Percentiles rank a stretch among this genome's conserved stretches.
Conservation (phyloP, 2,113 vertebrate genomes). For the Ptyas mucosa region DNA sequence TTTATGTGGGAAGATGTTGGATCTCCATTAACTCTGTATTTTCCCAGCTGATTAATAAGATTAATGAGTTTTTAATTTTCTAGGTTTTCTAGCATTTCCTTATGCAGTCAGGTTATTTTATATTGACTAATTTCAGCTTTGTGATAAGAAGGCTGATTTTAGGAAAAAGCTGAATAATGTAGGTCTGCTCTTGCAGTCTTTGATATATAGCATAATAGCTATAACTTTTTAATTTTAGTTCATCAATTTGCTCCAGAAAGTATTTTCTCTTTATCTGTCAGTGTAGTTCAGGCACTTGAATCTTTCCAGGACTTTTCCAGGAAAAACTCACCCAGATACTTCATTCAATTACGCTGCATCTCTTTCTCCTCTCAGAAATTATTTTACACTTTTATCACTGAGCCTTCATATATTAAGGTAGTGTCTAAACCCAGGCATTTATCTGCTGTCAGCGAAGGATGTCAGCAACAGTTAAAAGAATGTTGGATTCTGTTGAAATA, state of each 20-base stretch:
- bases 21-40: not conserved
- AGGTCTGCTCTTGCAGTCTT: not conserved
- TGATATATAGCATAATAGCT: not conserved
- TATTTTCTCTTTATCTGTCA: not conserved
- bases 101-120: not conserved
- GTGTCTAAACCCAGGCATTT: not conserved
- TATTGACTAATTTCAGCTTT: not conserved
- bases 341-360: not conserved
- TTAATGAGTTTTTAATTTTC: not conserved
- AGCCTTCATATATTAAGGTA: not conserved
- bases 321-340: not conserved
- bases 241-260: not conserved
- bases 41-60: not conserved
- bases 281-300: not conserved
- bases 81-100: not conserved
- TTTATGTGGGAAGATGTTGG: not conserved
- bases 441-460: not conserved
- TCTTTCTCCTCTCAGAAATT: constrained; percentile 3
- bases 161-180: not conserved
- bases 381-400: constrained; percentile 7
- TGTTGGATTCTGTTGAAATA: not conserved
- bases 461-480: constrained; percentile 32
- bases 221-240: not conserved
- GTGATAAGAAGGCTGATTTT: not conserved
- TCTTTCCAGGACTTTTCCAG: not conserved